Evolutionary conservation across 2,888 invertebrate genomes (phyloP), one percentile per base, ranked within the genome.

Genomic region (Caenorhabditis sinica): DNA sequence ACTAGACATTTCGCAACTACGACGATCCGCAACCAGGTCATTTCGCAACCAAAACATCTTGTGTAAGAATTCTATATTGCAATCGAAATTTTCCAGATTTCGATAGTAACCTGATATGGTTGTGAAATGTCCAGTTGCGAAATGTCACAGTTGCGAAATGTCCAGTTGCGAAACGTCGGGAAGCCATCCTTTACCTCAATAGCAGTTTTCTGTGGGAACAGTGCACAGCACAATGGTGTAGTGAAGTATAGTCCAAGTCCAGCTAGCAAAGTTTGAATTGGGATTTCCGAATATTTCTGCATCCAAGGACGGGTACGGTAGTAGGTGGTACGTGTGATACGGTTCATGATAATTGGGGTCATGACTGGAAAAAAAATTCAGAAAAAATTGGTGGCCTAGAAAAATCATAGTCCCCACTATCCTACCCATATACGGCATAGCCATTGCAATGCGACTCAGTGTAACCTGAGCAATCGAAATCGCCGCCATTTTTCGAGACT

Each of bases 191-290:
- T 28, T n/a, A 63, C 95, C 20, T 95, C 93, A 75, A 94, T 92
- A 0, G 93, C 93, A 77, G 93, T 93, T 89, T 71, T 95, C 93
- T 98, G 98, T 56, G 96, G 96, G 93, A 98, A 98, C 81, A 97
- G 94, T 9, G 98, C 98, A 94, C 98, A 98, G 90, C 97, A 96
- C 87, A 98, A 93, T 0, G 98, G 98, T 5, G 98, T 98, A 6
- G 97, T 96, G 94, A 98, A 96, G 0, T 96, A 95, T 58, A 98
- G 94, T 92, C 96, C 93, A 90, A 81, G 90, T 89, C 87, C 91
- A 33, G 90, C 86, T 53, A 89, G 68, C 1, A 86, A 40, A 1
- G 88, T 86, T 77, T 89, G 88, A 23, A 89, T 86, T 3, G 90
- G 88, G 15, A 84, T 84, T 51, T 83, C 83, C 63, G 83, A 83